Base-by-base conservation (phyloP, 2,113 vertebrate species). In the Pangasianodon gigas region DNA sequence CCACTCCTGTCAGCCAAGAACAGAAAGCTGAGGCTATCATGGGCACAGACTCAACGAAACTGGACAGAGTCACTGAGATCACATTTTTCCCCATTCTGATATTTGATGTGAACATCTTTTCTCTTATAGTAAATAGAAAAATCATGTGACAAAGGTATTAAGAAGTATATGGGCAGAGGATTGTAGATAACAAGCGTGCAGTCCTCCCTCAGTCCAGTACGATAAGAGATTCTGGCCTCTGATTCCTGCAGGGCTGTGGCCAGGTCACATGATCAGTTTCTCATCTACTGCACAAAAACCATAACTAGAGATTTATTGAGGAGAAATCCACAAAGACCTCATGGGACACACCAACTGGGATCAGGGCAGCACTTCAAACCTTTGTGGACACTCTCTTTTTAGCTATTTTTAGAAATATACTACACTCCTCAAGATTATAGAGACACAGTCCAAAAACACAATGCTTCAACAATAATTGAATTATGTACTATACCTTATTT, bases 211-310 rank as follows among this genome's bases (percentile, higher is more conserved):
- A 86, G 89, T 65, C 32, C 54, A 52, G 71, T 86, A 37, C 7
- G 89, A 90, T 90, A 90, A 90, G 74, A 81, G 75, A 29, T n/a
- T 62, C 71, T 41, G 84, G 71, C 69, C 71, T 62, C 86, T 48
- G 41, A 6, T 16, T 19, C 74, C 54, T 32, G 71, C 56, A 48
- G 71, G n/a, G 37, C 86, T 80, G 16, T 46, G 54, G 54, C 69
- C 83, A 85, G 88, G 69, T 85, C 82, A 85, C 79, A 74, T 54
- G 65, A 37, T 48, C 62, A 21, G 81, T 32, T 85, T 51, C n/a
- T 88, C 54, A 56, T 77, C 56, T 82, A 88, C 80, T 11, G 46
- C 29, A 41, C 81, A 85, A 75, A 91, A 62, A 75, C 0, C 32
- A 60, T 26, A 14, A 60, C 32, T 41, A 79, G 29, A 65, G 87